A percentile compares a stretch with the other conserved stretches of the same genome.
These are phyloP conservation scores for Melanchra persicariae DNA, from an alignment of 2,888 invertebrate genomes.

Conservation along the genomic window DNA sequence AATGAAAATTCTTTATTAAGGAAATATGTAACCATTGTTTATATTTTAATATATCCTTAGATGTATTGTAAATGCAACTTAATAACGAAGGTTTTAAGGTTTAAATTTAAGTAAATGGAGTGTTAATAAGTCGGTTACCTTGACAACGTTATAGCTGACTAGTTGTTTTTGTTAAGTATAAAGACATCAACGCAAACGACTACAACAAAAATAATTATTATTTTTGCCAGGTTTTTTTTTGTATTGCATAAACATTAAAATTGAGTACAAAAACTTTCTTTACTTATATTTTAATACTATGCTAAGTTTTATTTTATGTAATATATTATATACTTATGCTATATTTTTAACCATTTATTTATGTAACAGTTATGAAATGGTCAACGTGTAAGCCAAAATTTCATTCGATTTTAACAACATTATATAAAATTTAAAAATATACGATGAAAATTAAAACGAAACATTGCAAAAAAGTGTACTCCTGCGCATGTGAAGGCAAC, in stretches of 20 bases:
- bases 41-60: neutral
- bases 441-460: conserved; percentile 78
- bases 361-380: conserved; percentile 15
- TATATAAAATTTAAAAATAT: conserved; percentile 60
- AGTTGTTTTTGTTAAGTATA: conserved; percentile 27
- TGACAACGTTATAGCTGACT: conserved; percentile 42
- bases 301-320: conserved; percentile 24
- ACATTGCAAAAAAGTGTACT: conserved; percentile 85
- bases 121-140: conserved; percentile 36
- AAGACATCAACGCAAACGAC: conserved; percentile 58
- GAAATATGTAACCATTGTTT: conserved; percentile 49
- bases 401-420: conserved; percentile 9
- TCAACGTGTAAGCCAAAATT: conserved; percentile 16
- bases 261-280: conserved; percentile 36
- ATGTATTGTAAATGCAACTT: conserved; percentile 1
- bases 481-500: conserved; percentile 88
- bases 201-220: neutral
- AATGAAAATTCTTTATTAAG: conserved; percentile 41
- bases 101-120: conserved; percentile 5
- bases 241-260: conserved; percentile 10
- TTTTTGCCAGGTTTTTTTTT: neutral
- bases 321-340: neutral
- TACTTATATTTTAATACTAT: neutral
- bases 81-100: fast-evolving
- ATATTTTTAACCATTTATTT: conserved; percentile 17